phyloP scores from a whole-genome alignment of 2,888 invertebrate genomes.

The Yponomeuta sedellus region DNA sequence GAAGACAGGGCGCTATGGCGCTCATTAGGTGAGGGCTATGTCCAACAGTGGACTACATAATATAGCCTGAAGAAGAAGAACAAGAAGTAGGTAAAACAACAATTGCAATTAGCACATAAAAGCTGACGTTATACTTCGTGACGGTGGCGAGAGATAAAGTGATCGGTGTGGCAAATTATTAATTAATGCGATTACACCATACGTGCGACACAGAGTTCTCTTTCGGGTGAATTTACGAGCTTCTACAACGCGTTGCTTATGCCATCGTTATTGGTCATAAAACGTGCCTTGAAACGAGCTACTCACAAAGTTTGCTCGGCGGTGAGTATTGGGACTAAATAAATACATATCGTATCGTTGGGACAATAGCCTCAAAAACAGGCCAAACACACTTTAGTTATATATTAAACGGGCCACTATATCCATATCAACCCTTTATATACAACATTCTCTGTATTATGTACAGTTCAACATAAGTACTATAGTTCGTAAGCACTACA shows the following conservation, averaged over 20 bases:
- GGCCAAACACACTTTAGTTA: no score
- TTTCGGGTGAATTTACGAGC: not conserved
- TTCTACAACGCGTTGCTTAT: not conserved
- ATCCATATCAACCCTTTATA: no score
- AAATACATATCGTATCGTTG: not conserved
- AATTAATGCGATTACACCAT: not conserved
- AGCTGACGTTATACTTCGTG: not conserved
- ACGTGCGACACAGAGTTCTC: not conserved
- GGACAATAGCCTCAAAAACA: no score
- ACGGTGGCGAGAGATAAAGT: not conserved
- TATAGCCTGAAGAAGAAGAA: no score
- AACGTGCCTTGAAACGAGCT: not conserved
- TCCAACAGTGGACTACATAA: no score
- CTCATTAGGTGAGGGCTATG: no score
- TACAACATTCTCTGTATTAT: no score
- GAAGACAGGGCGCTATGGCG: no score
- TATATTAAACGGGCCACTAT: no score
- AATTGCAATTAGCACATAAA: not conserved
- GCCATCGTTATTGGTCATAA: not conserved
- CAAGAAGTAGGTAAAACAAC: not conserved
- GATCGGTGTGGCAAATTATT: not conserved
- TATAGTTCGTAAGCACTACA: no score
- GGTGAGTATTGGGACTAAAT: not conserved
- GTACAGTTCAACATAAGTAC: no score
- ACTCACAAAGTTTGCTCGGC: not conserved